These are phyloP conservation scores for Taenaris catops DNA, from an alignment of 2,888 invertebrate genomes.

Conservation along the genomic window DNA sequence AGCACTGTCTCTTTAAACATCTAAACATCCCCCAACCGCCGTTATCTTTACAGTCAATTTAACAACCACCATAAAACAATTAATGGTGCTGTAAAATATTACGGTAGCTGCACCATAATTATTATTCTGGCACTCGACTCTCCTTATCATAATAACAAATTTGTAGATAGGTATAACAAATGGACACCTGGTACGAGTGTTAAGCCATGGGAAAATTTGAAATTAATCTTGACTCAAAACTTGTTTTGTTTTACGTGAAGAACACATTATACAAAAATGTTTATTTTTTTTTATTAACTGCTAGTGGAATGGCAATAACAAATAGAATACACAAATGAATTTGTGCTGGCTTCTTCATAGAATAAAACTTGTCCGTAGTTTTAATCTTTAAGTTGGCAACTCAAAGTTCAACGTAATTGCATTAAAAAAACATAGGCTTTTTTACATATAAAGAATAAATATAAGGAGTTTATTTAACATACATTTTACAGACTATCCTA, in stretches of 20 bases:
- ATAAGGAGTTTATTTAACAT: background rate
- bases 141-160: conserved; percentile 33
- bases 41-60: conserved; percentile 61
- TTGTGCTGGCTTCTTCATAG: too few relatives aligned
- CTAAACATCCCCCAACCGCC: conserved; percentile 57
- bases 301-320: too few relatives aligned
- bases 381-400: too few relatives aligned
- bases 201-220: conserved; percentile 43
- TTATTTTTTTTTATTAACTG: too few relatives aligned
- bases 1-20: conserved; percentile 46
- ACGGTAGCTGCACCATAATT: conserved; percentile 45
- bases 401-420: conserved; percentile 45
- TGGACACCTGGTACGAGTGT: conserved; percentile 23
- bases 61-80: conserved; percentile 61
- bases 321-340: too few relatives aligned
- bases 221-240: too few relatives aligned
- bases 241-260: too few relatives aligned
- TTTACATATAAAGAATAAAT: conserved; percentile 5
- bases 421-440: too few relatives aligned
- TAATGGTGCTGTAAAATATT: conserved; percentile 60
- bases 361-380: too few relatives aligned
- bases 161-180: conserved; percentile 15
- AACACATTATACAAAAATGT: too few relatives aligned
- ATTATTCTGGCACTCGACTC: conserved; percentile 41
- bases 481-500: background rate